Base-by-base conservation (phyloP, 1,140 invertebrate species). In the Diprion similis region DNA sequence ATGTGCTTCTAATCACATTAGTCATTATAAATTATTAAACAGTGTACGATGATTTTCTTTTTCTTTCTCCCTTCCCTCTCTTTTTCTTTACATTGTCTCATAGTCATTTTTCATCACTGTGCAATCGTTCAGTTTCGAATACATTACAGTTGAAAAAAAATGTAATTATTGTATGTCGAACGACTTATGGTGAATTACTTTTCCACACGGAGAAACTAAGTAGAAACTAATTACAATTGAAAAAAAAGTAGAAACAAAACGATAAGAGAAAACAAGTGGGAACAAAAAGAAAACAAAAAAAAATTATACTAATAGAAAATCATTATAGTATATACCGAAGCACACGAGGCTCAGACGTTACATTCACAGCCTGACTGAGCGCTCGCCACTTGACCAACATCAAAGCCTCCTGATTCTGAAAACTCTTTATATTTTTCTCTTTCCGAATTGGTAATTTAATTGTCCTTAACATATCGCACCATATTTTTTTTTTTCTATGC, bases 321-420 rank as follows among this genome's bases (percentile, higher is more conserved):
- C 11, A 59, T 11, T 59, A 59, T 8, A 59, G 24, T 59, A 59
- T 59, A 13, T 59, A 78, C 74, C 75, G 78, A 77, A 78, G 59
- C 47, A 70, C 72, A 74, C 83, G 84, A 87, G 80, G 79, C 84
- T 77, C 86, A 81, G 84, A 86, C 84, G 82, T 87, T 87, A 86
- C 86, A 82, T 88, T 89, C 87, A 89, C 87, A 89, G 87, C 87
- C 87, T 87, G 84, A 85, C 86, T 78, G 86, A 84, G 84, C 83
- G 79, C 78, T 83, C 84, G 80, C 74, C 17, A 45, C 37, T 68
- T 68, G 17, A 68, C 51, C 24, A 37, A 37, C 51, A 59, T 59
- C 51, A 59, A 59, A n/a, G 51, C n/a, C 51, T 59, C 51, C 51
- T 59, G 51, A 59, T 59, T 59, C 51, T 59, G n/a, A 59, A 59